A percentile compares a stretch with the other conserved stretches of the same genome.
Evolutionary conservation across 2,797 vertebrate species (phyloP).

Genomic region (Lutjanus argentimaculatus): DNA sequence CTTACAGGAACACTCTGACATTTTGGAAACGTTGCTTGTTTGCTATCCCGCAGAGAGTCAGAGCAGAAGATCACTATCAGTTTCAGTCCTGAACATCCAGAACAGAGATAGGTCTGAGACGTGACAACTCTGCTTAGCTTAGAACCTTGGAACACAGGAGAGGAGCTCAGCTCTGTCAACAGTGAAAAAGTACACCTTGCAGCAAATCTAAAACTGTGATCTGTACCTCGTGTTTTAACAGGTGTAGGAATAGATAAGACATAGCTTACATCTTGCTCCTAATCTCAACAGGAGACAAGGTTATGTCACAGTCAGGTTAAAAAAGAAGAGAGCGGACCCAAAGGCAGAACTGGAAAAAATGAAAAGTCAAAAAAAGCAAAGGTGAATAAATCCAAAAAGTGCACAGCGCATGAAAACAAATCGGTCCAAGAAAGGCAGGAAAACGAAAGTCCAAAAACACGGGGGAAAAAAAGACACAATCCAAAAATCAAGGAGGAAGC

Average conservation of each 20-base stretch:
- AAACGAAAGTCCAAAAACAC: too few species aligned
- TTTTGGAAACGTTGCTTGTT: constrained; percentile 14
- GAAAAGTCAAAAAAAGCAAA: too few species aligned
- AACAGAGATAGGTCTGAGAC: background rate
- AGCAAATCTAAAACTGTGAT: background rate
- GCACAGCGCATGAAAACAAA: too few species aligned
- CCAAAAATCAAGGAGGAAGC: too few species aligned
- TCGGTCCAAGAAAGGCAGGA: too few species aligned
- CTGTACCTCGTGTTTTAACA: background rate
- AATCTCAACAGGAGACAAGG: too few species aligned
- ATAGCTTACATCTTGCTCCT: background rate
- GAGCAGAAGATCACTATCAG: constrained; percentile 1
- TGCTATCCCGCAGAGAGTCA: background rate
- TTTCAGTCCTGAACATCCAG: background rate
- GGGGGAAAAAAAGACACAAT: too few species aligned
- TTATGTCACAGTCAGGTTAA: background rate
- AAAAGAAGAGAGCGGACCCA: too few species aligned
- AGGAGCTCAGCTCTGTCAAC: background rate
- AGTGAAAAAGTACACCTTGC: background rate
- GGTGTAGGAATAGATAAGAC: background rate
- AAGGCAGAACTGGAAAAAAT: too few species aligned
- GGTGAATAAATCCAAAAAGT: too few species aligned
- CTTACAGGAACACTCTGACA: constrained; percentile 8
- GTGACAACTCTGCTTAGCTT: background rate
- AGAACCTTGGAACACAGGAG: background rate